phyloP scores from a whole-genome alignment of 2,797 vertebrate species.

The Arrhamphus sclerolepis region DNA sequence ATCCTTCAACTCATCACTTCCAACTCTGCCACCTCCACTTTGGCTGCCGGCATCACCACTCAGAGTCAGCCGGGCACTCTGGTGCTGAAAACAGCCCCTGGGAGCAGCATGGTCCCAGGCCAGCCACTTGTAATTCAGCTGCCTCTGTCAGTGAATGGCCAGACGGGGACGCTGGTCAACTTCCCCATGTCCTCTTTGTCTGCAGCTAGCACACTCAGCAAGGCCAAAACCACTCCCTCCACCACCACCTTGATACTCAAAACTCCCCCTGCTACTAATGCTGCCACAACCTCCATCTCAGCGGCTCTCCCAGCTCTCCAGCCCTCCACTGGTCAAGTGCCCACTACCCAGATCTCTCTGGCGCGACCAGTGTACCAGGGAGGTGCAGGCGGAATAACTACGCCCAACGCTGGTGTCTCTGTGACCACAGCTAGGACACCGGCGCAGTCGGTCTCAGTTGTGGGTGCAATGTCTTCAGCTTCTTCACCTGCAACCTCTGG shows the following conservation, averaged over 20 bases:
- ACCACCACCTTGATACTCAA: slow-evolving; percentile 81
- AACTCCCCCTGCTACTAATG: slow-evolving; percentile 59
- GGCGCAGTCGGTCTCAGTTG: slow-evolving; percentile 75
- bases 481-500: slow-evolving; percentile 77
- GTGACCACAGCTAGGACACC: slow-evolving; percentile 79
- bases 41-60: slow-evolving; percentile 72
- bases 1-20: slow-evolving; percentile 80
- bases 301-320: slow-evolving; percentile 60
- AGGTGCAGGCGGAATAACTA: slow-evolving; percentile 75
- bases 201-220: slow-evolving; percentile 71
- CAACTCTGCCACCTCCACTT: slow-evolving; percentile 61
- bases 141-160: slow-evolving; percentile 78
- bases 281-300: slow-evolving; percentile 36
- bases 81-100: slow-evolving; percentile 73
- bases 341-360: slow-evolving; percentile 71
- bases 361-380: slow-evolving; percentile 80
- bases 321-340: slow-evolving; percentile 60
- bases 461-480: slow-evolving; percentile 78
- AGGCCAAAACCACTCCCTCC: slow-evolving; percentile 77
- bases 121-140: slow-evolving; percentile 84
- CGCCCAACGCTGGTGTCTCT: slow-evolving; percentile 79
- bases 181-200: slow-evolving; percentile 81
- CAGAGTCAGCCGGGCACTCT: slow-evolving; percentile 77
- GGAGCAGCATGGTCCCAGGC: slow-evolving; percentile 81
- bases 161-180: slow-evolving; percentile 78